Evolutionary conservation across 1,140 invertebrate species (phyloP).

Genomic region (Dryas iulia): DNA sequence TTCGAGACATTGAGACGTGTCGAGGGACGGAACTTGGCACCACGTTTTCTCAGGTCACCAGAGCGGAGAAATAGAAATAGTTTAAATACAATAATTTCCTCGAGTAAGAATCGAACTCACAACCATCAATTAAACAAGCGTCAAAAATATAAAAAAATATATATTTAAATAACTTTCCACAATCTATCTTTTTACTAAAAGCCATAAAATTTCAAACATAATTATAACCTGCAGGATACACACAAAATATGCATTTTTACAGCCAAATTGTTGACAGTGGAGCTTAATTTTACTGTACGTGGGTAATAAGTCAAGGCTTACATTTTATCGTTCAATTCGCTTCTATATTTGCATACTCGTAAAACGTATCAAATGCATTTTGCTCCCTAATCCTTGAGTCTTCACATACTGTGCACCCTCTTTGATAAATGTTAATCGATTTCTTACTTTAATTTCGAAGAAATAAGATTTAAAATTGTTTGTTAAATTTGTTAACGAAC

Average conservation of each 20-base stretch:
- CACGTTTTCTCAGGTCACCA: neutral
- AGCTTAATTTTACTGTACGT: constrained; percentile 26
- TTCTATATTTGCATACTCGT: constrained; percentile 72
- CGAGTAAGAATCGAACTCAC: neutral
- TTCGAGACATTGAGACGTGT: no score
- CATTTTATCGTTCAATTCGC: constrained; percentile 63
- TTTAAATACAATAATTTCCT: no score
- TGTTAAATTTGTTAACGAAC: neutral
- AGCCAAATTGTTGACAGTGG: constrained; percentile 8
- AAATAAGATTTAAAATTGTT: neutral
- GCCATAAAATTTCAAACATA: neutral
- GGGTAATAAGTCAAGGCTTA: constrained; percentile 44
- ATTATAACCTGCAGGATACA: constrained; percentile 15
- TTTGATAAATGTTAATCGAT: neutral
- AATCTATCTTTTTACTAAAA: neutral
- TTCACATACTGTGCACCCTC: constrained; percentile 46
- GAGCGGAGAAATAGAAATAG: no score
- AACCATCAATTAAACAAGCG: neutral
- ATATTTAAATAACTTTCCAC: neutral
- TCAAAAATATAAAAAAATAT: no score
- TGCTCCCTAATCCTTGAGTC: constrained; percentile 58
- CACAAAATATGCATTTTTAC: neutral
- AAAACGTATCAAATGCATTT: constrained; percentile 72
- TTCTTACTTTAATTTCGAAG: neutral
- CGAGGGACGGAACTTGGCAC: neutral